A percentile compares a stretch with the other conserved stretches of the same genome.
phyloP scores from a whole-genome alignment of 2,888 invertebrate species.

The Trissonchulus latispiculum region DNA sequence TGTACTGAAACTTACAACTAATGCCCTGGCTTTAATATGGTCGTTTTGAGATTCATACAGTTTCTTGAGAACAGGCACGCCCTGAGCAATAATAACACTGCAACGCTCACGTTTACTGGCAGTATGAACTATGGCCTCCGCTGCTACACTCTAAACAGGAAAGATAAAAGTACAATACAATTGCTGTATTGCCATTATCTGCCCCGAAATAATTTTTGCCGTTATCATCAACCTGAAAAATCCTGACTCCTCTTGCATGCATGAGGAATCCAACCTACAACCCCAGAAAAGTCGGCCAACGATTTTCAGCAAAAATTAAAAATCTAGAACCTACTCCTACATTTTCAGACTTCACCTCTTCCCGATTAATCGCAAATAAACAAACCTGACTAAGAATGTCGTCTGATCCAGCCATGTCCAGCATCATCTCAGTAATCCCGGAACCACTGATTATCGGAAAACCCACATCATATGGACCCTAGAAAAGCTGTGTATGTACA shows the following conservation, averaged over 20 bases:
- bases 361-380: too few relatives aligned
- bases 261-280: too few relatives aligned
- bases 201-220: too few relatives aligned
- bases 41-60: slow-evolving; percentile 82
- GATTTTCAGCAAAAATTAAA: too few relatives aligned
- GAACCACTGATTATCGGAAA: slow-evolving; percentile 56
- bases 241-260: too few relatives aligned
- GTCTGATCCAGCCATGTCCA: slow-evolving; percentile 91
- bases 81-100: slow-evolving; percentile 71
- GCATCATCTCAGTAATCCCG: slow-evolving; percentile 86
- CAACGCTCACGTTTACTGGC: slow-evolving; percentile 96
- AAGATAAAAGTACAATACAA: too few relatives aligned
- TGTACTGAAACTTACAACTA: slow-evolving; percentile 52
- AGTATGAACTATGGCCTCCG: slow-evolving; percentile 90
- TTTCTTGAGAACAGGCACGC: slow-evolving; percentile 81
- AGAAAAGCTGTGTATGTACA: too few relatives aligned
- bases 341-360: too few relatives aligned
- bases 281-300: too few relatives aligned
- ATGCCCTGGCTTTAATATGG: slow-evolving; percentile 59
- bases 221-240: too few relatives aligned
- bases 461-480: slow-evolving; percentile 86
- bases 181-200: too few relatives aligned
- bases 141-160: slow-evolving; percentile 67
- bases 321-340: too few relatives aligned
- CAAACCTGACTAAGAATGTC: slow-evolving; percentile 62